Evolutionary conservation across 2,888 invertebrate species (phyloP).

Genomic region (Cetonia aurata): DNA sequence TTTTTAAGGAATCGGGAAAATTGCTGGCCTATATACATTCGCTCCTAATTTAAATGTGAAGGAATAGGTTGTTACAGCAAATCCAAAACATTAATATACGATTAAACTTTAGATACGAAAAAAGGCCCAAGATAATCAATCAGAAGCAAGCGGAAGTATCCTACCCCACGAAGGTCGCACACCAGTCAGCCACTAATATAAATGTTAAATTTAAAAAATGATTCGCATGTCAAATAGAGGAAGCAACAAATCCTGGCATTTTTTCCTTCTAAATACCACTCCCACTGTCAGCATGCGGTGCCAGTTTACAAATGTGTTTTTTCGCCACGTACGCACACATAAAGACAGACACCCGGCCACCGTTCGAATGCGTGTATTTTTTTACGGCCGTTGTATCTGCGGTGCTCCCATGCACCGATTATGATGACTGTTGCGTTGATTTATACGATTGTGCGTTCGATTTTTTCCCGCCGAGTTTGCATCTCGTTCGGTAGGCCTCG

Average conservation of each 20-base stretch:
- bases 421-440: slow-evolving; percentile 43
- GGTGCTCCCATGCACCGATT: slow-evolving; percentile 38
- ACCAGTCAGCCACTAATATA: slow-evolving; percentile 16
- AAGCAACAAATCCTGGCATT: slow-evolving; percentile 36
- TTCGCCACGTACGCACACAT: slow-evolving; percentile 17
- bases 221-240: slow-evolving; percentile 41
- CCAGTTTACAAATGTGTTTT: slow-evolving; percentile 28
- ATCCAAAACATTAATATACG: too few relatives aligned
- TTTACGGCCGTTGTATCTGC: slow-evolving; percentile 11
- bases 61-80: too few relatives aligned
- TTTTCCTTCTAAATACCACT: slow-evolving; percentile 29
- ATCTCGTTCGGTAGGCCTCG: slow-evolving; percentile 32
- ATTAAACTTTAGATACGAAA: too few relatives aligned
- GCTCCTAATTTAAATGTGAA: too few relatives aligned
- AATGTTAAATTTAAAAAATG: slow-evolving; percentile 34
- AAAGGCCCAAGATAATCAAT: too few relatives aligned
- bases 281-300: slow-evolving; percentile 35
- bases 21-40: too few relatives aligned
- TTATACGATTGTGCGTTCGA: slow-evolving; percentile 42
- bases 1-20: too few relatives aligned
- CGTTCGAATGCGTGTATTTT: slow-evolving; percentile 36
- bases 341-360: not conserved
- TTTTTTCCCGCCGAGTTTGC: slow-evolving; percentile 32
- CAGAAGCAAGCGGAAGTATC: too few relatives aligned
- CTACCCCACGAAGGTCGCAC: too few relatives aligned